Evolutionary conservation across 2,113 vertebrate genomes (phyloP).

Genomic region (Onychostruthus taczanowskii): DNA sequence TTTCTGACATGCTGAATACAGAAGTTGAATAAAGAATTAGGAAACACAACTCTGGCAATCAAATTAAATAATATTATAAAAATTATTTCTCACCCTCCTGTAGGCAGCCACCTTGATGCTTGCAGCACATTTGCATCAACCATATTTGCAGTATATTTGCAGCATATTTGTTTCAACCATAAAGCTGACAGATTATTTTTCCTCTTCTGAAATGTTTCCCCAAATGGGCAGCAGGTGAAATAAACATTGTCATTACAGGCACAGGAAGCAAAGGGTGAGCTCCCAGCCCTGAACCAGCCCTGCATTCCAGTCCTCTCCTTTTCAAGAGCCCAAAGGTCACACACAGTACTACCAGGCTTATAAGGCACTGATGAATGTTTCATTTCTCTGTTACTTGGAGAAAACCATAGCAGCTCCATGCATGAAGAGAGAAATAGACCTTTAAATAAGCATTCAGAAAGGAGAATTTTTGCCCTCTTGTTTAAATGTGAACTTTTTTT

Average conservation of each 20-base stretch:
- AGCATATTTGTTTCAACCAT: background rate
- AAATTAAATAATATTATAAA: background rate
- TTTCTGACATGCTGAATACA: background rate
- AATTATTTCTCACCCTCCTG: background rate
- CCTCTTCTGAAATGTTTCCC: background rate
- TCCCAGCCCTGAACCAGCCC: background rate
- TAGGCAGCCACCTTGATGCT: background rate
- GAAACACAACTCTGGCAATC: background rate
- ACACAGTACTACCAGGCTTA: background rate
- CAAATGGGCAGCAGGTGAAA: background rate
- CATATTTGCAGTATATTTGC: background rate
- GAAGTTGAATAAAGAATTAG: background rate
- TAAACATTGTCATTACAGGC: background rate
- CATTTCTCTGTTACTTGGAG: background rate
- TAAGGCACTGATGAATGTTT: background rate
- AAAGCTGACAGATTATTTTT: background rate
- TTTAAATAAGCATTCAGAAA: background rate
- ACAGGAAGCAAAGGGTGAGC: background rate
- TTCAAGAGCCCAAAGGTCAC: background rate
- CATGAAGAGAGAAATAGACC: background rate
- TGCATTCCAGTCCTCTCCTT: background rate
- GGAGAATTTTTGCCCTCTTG: background rate
- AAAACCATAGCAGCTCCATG: background rate
- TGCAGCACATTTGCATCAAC: background rate
- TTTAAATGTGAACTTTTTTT: background rate